Percentiles rank a stretch among this genome's conserved stretches.
These are phyloP conservation scores for Myzus persicae DNA, from an alignment of 1,140 invertebrate genomes.

Conservation along the genomic window DNA sequence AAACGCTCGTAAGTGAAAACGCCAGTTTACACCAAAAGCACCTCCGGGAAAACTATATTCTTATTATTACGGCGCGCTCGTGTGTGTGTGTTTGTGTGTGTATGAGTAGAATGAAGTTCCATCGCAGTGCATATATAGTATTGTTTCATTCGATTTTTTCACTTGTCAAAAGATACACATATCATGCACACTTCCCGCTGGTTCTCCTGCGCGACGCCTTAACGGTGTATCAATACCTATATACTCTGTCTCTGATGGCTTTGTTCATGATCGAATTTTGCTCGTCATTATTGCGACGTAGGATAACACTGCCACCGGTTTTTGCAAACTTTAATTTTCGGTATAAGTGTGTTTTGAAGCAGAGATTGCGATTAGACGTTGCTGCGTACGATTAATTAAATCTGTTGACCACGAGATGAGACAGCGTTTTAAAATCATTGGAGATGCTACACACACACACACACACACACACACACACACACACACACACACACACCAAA, in stretches of 20 bases:
- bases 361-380: background rate
- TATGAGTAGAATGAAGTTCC: background rate
- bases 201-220: background rate
- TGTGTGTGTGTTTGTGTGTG: background rate
- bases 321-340: background rate
- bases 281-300: background rate
- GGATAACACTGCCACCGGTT: too few relatives aligned
- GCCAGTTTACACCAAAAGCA: conserved; percentile 29
- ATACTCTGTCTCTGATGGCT: background rate
- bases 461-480: background rate
- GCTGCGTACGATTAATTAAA: background rate
- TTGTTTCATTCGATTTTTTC: background rate
- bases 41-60: conserved; percentile 31
- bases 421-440: background rate
- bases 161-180: background rate
- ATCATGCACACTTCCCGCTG: background rate
- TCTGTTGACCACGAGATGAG: background rate
- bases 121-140: background rate
- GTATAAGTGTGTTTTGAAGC: background rate
- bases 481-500: too few relatives aligned
- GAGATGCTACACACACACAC: background rate
- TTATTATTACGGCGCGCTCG: background rate
- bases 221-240: background rate
- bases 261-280: background rate
- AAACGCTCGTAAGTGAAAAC: conserved; percentile 16